Conservation (phyloP, 2,797 vertebrate genomes). For the Poecilia wingei region DNA sequence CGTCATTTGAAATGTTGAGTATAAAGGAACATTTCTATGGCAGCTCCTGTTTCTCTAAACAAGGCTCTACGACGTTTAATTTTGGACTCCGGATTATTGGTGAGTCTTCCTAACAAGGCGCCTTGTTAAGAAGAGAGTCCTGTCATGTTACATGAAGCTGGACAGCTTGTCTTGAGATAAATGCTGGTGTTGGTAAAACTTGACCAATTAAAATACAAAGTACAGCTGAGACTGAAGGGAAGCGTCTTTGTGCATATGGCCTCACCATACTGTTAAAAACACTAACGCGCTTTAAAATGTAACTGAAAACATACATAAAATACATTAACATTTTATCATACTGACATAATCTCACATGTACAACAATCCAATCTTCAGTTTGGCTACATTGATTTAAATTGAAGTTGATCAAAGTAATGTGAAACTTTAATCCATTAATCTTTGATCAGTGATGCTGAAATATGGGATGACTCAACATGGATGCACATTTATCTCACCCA, state of each 20-base stretch:
- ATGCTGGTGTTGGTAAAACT: not conserved
- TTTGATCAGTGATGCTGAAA: not conserved
- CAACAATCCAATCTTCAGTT: not conserved
- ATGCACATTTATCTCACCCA: not conserved
- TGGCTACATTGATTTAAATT: not conserved
- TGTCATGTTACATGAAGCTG: not conserved
- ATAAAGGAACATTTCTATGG: constrained; percentile 31
- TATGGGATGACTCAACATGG: not conserved
- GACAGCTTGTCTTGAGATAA: not conserved
- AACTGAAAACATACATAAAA: not conserved
- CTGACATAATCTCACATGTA: not conserved
- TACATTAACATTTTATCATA: not conserved
- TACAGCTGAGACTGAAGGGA: constrained; percentile 6
- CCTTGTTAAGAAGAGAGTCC: constrained; percentile 3
- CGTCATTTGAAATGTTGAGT: constrained; percentile 45
- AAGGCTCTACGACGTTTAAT: constrained; percentile 18
- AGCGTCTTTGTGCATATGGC: not conserved
- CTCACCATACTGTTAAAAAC: not conserved
- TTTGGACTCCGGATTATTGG: constrained; percentile 19
- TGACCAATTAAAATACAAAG: constrained; percentile 1
- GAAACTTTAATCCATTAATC: not conserved
- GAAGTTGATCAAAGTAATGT: not conserved
- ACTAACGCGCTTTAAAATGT: not conserved
- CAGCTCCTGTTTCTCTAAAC: constrained; percentile 49
- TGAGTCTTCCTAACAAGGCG: constrained; percentile 9